Percentiles rank a stretch among this genome's conserved stretches.
Conservation (phyloP, 1,140 invertebrate species). For the Periplaneta americana region DNA sequence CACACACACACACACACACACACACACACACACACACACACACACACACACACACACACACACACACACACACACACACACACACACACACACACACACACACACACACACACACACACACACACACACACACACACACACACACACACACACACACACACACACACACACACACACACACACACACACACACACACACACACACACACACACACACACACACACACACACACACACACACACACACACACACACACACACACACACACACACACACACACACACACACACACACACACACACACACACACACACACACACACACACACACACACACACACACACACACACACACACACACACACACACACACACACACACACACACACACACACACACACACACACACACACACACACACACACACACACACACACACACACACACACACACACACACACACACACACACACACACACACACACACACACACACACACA, state of each 20-base stretch:
- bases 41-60: constrained; percentile 22
- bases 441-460: neutral
- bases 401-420: neutral
- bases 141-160: neutral
- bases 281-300: neutral
- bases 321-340: constrained; percentile 15
- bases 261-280: neutral
- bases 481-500: neutral
- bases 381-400: neutral
- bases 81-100: constrained; percentile 22
- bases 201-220: neutral
- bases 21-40: neutral
- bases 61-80: constrained; percentile 22
- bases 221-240: neutral
- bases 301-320: constrained; percentile 3
- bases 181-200: neutral
- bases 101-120: constrained; percentile 1
- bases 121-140: neutral
- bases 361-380: constrained; percentile 2
- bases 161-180: neutral
- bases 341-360: constrained; percentile 17
- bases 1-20: neutral
- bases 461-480: neutral
- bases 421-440: neutral
- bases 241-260: neutral